Evolutionary conservation across 2,797 vertebrate genomes (phyloP).

Genomic region (Arrhamphus sclerolepis): DNA sequence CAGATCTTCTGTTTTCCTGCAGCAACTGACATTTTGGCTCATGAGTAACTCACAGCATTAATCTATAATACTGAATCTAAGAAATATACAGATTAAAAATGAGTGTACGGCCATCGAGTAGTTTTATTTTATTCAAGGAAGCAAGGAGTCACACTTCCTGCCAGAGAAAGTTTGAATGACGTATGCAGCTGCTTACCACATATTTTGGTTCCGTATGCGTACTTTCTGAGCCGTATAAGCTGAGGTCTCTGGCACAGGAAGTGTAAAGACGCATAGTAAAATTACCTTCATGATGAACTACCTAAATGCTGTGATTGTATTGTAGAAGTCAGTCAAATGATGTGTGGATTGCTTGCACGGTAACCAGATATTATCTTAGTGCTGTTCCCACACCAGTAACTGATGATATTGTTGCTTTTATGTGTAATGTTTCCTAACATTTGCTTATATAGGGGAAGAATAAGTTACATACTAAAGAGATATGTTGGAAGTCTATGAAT

Average conservation of each 20-base stretch:
- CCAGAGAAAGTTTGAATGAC: constrained; percentile 52
- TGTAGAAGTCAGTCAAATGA: no score
- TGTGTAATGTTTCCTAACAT: constrained; percentile 8
- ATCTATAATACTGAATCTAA: background rate
- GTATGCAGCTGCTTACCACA: constrained; percentile 46
- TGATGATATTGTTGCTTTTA: constrained; percentile 1
- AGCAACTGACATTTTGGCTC: constrained; percentile 5
- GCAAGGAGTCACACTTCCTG: constrained; percentile 57
- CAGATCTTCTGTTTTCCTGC: constrained; percentile 14
- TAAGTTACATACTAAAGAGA: constrained; percentile 11
- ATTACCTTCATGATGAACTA: no score
- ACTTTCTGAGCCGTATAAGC: constrained; percentile 41
- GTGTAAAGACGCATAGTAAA: constrained; percentile 26
- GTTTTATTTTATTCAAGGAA: constrained; percentile 27
- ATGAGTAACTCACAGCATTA: background rate
- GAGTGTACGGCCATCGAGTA: constrained; percentile 3
- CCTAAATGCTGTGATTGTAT: no score
- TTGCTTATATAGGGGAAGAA: constrained; percentile 7
- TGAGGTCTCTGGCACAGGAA: constrained; percentile 46
- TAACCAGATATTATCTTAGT: background rate
- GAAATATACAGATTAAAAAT: background rate
- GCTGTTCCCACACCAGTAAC: background rate
- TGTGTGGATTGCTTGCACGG: background rate
- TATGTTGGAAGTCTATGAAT: constrained; percentile 11
- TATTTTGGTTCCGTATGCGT: constrained; percentile 41